Base-by-base conservation (phyloP, 2,888 invertebrate genomes). In the Lobophora halterata region DNA sequence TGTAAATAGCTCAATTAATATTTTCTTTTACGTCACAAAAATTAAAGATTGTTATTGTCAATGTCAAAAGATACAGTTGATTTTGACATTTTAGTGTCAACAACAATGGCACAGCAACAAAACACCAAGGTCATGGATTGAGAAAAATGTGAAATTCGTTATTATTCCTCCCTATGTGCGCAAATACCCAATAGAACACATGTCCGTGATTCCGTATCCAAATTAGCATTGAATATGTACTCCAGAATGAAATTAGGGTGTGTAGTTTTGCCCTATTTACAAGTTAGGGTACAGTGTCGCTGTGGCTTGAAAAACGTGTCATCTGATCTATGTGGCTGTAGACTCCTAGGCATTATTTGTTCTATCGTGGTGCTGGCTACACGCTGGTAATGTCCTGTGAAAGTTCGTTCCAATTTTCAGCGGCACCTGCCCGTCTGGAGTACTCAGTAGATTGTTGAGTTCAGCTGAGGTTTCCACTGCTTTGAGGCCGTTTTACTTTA, bases 401-500 rank as follows among this genome's bases (percentile, higher is more conserved):
- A n/a, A n/a, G n/a, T 19, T 23, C 5, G 5, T 24, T 24, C 5
- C 12, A n/a, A 18, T 12, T 19, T 55, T 12, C 49, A 75, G 72
- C 32, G 66, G 68, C 51, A 49, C 60, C 23, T 71, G 73, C 45
- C 45, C 61, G 25, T 58, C 63, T 44, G 67, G 61, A 33, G 47
- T 74, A 18, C 41, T 83, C 35, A 69, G 75, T 56, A 75, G 86
- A 57, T 75, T 63, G 54, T 79, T 93, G 56, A 95, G 93, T 62
- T 92, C 93, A 42, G 93, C 93, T 13, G 96, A 97, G 88, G 91
- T 97, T 9, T 94, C 97, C 0, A 93, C 97, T 11, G 97, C 97
- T 0, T 83, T 98, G 25, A 89, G 97, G 43, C 97, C 97, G 3
- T 97, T 98, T 79, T 97, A 97, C 80, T 97, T 98, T 74, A 93